Base-by-base conservation (phyloP, 2,797 vertebrate species). In the Sphenopsis melanotis region DNA sequence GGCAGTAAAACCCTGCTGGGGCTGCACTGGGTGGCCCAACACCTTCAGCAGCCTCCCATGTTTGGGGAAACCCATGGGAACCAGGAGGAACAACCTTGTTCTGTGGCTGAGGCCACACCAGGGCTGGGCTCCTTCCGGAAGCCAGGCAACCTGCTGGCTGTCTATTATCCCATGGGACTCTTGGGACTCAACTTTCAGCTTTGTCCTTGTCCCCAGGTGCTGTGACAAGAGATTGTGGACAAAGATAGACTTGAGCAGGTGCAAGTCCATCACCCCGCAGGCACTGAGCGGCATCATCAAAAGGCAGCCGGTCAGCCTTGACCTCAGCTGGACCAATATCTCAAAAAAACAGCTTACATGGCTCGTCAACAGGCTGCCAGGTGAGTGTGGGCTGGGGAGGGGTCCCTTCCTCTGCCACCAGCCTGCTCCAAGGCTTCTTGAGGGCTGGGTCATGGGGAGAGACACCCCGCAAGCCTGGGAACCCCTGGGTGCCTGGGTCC, bases 291-390 rank as follows among this genome's bases (percentile, higher is more conserved):
- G 99, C 72, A 99, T 99, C 97, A 99, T 99, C 97, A 99, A 99
- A 97, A 98, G 99, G 79, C 99, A 99, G 92, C 99, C 99, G 0
- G 98, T 99, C 93, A 98, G 98, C 30, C 98, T 99, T 0, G 98
- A 99, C 97, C 99, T 99, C 93, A 99, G 99, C 72, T 99, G 99
- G 99, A 99, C 99, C 97, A 99, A 98, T 96, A 99, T 99, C 97
- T 99, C 99, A 91, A 99, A 99, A 98, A 99, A 99, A 94, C 99
- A 99, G 97, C 99, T 99, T 82, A 98, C 98, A 10, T 99, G 99
- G 99, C 99, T 99, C 0, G 98, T 99, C 97, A 99, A 99, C 95
- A 98, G 99, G 88, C 97, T 99, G 83, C 99, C 99, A 96, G 99
- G 99, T 99, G 97, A 96, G 96, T 12, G 4, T 24, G 66, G 63